Evolutionary conservation across 2,797 vertebrate species (phyloP).

Genomic region (Platyrinchus mystaceus): DNA sequence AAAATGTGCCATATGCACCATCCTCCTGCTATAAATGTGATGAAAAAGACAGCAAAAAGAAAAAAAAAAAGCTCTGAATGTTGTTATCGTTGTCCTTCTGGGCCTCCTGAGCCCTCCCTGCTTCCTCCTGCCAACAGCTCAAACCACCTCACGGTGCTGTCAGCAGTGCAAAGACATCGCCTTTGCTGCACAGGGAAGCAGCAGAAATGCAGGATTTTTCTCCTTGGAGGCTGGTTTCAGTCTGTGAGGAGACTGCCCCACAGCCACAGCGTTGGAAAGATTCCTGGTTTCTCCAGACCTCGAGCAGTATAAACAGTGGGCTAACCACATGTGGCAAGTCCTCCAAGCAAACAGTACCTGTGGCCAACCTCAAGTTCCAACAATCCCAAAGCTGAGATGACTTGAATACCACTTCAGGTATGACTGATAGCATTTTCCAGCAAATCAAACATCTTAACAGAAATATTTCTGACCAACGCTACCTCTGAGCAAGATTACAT

Average conservation of each 20-base stretch:
- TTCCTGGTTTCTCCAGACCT: background rate
- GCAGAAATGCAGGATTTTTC: background rate
- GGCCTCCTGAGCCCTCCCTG: constrained; percentile 34
- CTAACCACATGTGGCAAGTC: background rate
- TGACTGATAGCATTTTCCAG: background rate
- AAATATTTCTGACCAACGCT: background rate
- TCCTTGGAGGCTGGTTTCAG: background rate
- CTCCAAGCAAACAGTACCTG: background rate
- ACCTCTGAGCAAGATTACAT: background rate
- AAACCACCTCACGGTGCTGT: background rate
- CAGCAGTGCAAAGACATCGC: background rate
- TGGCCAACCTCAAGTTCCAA: background rate
- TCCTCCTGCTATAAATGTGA: constrained; percentile 42
- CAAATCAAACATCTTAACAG: background rate
- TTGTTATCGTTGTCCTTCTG: constrained; percentile 43
- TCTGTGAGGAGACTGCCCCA: background rate
- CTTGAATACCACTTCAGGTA: background rate
- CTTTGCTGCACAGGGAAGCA: background rate
- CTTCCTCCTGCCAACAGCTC: constrained; percentile 38
- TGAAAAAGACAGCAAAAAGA: constrained; percentile 28
- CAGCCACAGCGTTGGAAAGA: background rate
- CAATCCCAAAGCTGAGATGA: background rate
- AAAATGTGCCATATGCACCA: constrained; percentile 53
- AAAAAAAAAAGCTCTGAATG: background rate
- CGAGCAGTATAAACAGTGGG: accelerated